Percentiles rank a stretch among this genome's conserved stretches.
These are phyloP conservation scores for Corythaeola cristata DNA, from an alignment of 2,113 vertebrate species.

Conservation along the genomic window DNA sequence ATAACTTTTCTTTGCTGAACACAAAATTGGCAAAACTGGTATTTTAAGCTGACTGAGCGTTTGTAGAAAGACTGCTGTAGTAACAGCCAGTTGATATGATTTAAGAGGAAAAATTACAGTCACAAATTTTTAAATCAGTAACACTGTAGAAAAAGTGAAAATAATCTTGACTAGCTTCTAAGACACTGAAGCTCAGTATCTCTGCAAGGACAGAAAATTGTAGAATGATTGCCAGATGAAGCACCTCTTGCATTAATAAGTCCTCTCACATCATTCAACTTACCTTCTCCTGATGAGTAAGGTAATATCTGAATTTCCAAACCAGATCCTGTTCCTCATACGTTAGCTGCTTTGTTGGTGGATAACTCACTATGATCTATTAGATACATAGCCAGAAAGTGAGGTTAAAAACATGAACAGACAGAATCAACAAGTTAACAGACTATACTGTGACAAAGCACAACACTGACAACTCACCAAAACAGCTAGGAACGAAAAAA, in stretches of 20 bases:
- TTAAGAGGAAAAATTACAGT: neutral
- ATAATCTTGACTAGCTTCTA: neutral
- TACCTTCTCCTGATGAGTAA: conserved; percentile 98
- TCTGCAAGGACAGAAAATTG: neutral
- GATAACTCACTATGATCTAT: conserved; percentile 97
- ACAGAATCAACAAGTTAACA: neutral
- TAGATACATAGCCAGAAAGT: neutral
- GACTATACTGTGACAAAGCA: neutral
- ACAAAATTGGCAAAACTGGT: neutral
- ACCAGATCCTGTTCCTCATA: conserved; percentile 98
- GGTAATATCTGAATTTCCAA: conserved; percentile 98
- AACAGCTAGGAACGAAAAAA: neutral
- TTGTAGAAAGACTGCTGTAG: neutral
- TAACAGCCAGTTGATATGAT: neutral
- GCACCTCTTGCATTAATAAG: neutral
- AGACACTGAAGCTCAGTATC: neutral
- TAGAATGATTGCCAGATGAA: neutral
- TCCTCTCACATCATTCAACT: neutral
- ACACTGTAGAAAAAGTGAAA: neutral
- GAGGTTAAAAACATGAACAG: neutral
- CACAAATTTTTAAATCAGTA: neutral
- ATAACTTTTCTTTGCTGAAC: neutral
- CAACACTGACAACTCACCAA: neutral
- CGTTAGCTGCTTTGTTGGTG: conserved; percentile 94
- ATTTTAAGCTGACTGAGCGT: neutral